A percentile compares a stretch with the other conserved stretches of the same genome.
phyloP scores from a whole-genome alignment of 35 echinoderm and acorn worm species.

The Nesometra sesokonis region DNA sequence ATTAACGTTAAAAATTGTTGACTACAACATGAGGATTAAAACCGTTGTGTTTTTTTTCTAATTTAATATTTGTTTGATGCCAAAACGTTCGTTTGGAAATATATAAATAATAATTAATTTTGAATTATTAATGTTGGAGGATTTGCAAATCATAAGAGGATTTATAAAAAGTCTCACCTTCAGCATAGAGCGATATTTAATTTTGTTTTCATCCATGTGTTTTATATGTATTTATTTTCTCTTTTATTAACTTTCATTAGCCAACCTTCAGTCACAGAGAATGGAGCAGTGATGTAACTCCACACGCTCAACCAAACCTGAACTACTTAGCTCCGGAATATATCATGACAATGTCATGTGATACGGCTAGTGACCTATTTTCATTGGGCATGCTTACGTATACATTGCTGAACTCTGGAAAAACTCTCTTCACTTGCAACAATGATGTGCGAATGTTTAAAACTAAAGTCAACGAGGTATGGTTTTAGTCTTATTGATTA shows the following conservation, averaged over 20 bases:
- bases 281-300: constrained; percentile 34
- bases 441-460: constrained; percentile 62
- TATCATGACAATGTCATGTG: constrained; percentile 71
- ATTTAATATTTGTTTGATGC: no score
- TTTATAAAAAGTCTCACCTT: no score
- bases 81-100: no score
- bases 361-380: constrained; percentile 93
- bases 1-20: no score
- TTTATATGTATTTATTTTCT: no score
- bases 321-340: constrained; percentile 94
- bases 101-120: no score
- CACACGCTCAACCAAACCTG: constrained; percentile 61
- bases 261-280: constrained; percentile 51
- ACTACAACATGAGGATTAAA: no score
- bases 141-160: no score
- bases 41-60: no score
- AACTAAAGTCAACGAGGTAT: constrained; percentile 67
- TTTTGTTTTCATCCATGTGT: no score
- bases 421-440: constrained; percentile 57
- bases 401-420: constrained; percentile 62
- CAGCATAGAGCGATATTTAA: no score
- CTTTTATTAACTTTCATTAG: constrained; percentile 19
- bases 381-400: constrained; percentile 92
- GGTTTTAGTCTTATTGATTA: background rate
- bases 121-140: no score